Evolutionary conservation across 2,113 vertebrate genomes (phyloP), one percentile per base, ranked within the genome.

Genomic region (Ctenodactylus gundi): DNA sequence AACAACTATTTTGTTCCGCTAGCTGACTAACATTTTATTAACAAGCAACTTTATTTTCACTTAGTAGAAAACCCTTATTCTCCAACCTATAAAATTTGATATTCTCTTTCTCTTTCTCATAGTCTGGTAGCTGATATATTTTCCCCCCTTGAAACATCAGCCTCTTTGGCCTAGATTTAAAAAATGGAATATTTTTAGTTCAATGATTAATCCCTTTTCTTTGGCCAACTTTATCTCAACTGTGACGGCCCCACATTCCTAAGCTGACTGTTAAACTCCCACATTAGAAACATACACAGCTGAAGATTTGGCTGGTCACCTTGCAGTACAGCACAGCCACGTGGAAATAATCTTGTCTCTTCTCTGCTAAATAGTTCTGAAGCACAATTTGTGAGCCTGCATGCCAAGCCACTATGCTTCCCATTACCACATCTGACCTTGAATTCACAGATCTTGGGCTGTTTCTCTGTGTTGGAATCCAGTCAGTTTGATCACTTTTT

Each of bases 281-380:
- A 60, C 10, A 12, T 90, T 93, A 90, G 64, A 64, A 85, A 85
- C 84, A 27, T 21, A 53, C 20, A 62, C n/a, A 68, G 60, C 65
- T 55, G 4, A 68, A 85, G 23, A 8, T 6, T 58, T 94, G 20
- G 68, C n/a, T 65, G 14, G 34, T 64, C n/a, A 64, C n/a, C 29
- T 57, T 84, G 65, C 34, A 82, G 68, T 70, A 86, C 9, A 72
- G n/a, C 27, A 41, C 12, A 4, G 41, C 23, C 46, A 88, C 49
- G 31, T 58, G 62, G 68, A 80, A 94, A 77, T 73, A 23, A 78
- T 78, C 88, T 88, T 84, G 41, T 80, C 46, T 85, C 78, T 77
- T 83, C 9, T 53, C 67, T 41, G 80, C 10, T 17, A 73, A 46
- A 41, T 1, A 8, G 53, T 94, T 73, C 68, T 65, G 70, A 73